Conservation (phyloP, 2,888 invertebrate species). For the Blastobasis adustella region DNA sequence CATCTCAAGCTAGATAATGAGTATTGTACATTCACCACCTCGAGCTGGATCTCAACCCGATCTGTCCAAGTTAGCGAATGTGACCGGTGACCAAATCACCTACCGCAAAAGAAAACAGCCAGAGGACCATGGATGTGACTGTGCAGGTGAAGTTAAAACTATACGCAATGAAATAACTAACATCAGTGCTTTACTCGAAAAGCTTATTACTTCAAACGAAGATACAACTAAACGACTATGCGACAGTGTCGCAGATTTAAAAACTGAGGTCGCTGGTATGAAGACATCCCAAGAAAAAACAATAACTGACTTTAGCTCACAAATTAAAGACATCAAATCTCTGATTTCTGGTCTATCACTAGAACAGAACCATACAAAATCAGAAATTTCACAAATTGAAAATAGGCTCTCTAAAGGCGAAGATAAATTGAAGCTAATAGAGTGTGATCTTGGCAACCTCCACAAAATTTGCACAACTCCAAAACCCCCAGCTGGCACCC, state of each 20-base stretch:
- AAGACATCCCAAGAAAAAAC: neutral
- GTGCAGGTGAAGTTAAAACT: neutral
- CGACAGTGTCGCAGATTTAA: neutral
- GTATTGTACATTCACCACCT: neutral
- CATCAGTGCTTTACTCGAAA: neutral
- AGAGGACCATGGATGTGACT: neutral
- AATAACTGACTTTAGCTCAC: neutral
- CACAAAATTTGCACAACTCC: neutral
- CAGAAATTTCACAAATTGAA: neutral
- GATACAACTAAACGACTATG: neutral
- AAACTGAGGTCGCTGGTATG: neutral
- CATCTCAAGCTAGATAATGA: neutral
- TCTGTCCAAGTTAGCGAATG: neutral
- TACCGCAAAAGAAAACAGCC: neutral
- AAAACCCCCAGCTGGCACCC: neutral
- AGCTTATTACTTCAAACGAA: neutral
- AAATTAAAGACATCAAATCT: constrained; percentile 1
- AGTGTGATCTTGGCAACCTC: neutral
- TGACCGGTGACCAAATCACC: neutral
- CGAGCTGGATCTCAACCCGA: neutral
- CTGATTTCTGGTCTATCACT: neutral
- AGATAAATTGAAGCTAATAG: neutral
- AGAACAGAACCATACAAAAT: constrained; percentile 1
- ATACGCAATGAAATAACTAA: neutral
- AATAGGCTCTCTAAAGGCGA: constrained; percentile 1